Evolutionary conservation across 2,888 invertebrate species (phyloP), one percentile per base, ranked within the genome.

Genomic region (Ecdyonurus torrentis): DNA sequence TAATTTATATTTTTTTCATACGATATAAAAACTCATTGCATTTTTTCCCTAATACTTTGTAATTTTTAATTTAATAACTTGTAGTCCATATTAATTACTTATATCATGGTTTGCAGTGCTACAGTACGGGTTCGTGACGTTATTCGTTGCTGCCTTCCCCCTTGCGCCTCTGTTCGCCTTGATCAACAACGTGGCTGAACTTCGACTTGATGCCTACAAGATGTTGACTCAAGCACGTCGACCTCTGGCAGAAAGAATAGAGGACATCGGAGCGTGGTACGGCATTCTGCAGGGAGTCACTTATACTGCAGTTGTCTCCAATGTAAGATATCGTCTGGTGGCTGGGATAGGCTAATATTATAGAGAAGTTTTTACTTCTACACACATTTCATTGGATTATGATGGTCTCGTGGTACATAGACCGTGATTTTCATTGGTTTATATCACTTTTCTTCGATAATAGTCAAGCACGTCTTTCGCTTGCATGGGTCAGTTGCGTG

Each of bases 131-230:
- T 98, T 98, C 74, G 91, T 97, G 1, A 97, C 97, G 0, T 78
- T 98, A 0, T 98, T 98, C 76, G 97, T 97, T 65, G 95, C 96
- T 0, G 97, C 97, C 0, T 98, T 98, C 73, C 98, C 97, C 0
- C 76, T 98, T 65, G 98, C 97, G 0, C 97, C 98, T 0, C 77
- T 98, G 0, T 98, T 95, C 73, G 97, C 97, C 0, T 77, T 98
- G 2, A 76, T 98, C 7, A 98, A 98, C 76, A 99, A 98, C 73
- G 86, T 98, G 25, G 90, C 93, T 0, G 98, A 98, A 76, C 95
- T 98, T 63, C 81, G 91, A 1, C 76, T 96, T 68, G 97, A 98
- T 71, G 97, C 97, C 0, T 94, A 91, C 75, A 98, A 98, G 78
- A 93, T 96, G 86, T 89, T 96, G n/a, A 92, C 91, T 0, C 93